Conservation (phyloP, 2,888 invertebrate genomes). For the Bruchidius siliquastri region DNA sequence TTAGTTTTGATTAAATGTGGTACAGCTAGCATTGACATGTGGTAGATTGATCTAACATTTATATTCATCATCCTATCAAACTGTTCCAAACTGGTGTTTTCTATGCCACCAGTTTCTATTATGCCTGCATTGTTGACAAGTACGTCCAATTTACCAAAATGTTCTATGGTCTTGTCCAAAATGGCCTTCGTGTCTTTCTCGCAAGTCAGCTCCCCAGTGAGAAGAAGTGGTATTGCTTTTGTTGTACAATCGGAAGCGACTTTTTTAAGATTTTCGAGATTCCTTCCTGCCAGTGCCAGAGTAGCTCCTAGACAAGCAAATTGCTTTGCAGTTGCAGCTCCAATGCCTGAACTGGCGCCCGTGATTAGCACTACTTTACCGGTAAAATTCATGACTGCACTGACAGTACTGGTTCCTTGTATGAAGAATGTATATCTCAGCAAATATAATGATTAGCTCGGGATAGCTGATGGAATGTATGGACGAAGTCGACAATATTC, state of each 20-base stretch:
- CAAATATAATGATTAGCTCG: neutral
- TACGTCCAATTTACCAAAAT: slow-evolving; percentile 76
- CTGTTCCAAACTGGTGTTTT: slow-evolving; percentile 78
- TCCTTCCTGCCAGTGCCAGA: slow-evolving; percentile 69
- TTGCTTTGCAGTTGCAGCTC: slow-evolving; percentile 74
- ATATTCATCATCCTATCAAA: slow-evolving; percentile 86
- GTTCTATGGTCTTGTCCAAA: slow-evolving; percentile 65
- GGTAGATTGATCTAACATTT: slow-evolving; percentile 79
- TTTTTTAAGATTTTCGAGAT: slow-evolving; percentile 61
- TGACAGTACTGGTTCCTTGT: neutral
- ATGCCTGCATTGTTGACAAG: slow-evolving; percentile 84
- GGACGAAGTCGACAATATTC: neutral
- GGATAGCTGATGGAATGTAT: neutral
- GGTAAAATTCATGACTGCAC: slow-evolving; percentile 46
- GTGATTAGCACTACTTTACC: slow-evolving; percentile 73
- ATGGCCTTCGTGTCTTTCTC: slow-evolving; percentile 70
- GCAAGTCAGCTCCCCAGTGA: slow-evolving; percentile 68
- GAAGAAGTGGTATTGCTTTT: slow-evolving; percentile 51
- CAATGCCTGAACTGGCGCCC: slow-evolving; percentile 84
- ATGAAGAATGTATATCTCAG: neutral
- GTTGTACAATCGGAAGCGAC: slow-evolving; percentile 56
- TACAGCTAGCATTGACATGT: slow-evolving; percentile 80
- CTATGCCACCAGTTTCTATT: slow-evolving; percentile 64
- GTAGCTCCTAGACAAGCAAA: slow-evolving; percentile 71
- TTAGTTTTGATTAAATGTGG: slow-evolving; percentile 79